Conservation (phyloP, 2,113 vertebrate species). For the Urocolius indicus region DNA sequence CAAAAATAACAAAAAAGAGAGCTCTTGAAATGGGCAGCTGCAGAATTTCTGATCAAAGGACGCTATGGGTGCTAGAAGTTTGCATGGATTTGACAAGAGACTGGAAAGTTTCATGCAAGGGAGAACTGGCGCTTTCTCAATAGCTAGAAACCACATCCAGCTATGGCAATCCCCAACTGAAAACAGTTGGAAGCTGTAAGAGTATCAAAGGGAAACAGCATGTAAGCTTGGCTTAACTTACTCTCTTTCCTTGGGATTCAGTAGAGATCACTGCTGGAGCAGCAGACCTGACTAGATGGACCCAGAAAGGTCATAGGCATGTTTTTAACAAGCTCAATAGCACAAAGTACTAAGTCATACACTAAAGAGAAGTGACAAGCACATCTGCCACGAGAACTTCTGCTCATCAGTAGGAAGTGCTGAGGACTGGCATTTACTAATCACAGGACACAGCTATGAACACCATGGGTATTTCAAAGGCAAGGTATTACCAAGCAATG, state of each 20-base stretch:
- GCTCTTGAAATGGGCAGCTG: neutral
- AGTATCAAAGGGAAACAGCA: neutral
- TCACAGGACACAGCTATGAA: neutral
- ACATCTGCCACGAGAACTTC: neutral
- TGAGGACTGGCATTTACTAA: neutral
- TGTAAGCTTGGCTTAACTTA: neutral
- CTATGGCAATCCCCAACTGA: neutral
- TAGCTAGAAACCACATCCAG: neutral
- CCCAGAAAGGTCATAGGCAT: neutral
- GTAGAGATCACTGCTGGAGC: neutral
- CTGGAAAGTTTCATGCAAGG: neutral
- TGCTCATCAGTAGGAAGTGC: neutral
- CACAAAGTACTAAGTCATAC: neutral
- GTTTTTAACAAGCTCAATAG: neutral
- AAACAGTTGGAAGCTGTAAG: neutral
- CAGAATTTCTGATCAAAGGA: neutral
- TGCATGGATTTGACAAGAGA: neutral
- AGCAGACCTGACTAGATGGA: neutral
- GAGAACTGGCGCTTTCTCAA: neutral
- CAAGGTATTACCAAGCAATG: neutral
- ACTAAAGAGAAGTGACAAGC: neutral
- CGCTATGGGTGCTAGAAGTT: neutral
- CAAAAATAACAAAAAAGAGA: neutral
- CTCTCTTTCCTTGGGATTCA: neutral
- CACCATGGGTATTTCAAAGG: neutral